Evolutionary conservation across 2,888 invertebrate genomes (phyloP).

Genomic region (Leptopilina myrica): DNA sequence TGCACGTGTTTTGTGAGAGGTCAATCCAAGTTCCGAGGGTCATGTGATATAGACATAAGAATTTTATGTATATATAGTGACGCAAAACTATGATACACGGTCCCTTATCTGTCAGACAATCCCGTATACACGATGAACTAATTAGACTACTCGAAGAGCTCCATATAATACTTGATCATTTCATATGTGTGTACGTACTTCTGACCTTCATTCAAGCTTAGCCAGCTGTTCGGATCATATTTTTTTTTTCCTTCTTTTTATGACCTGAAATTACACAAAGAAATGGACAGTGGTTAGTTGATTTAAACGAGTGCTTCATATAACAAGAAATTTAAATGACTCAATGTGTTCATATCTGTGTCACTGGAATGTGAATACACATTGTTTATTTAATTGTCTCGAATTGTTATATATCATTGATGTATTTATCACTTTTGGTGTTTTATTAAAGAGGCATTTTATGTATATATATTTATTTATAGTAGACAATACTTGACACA

Average conservation of each 20-base stretch:
- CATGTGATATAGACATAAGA: constrained; percentile 39
- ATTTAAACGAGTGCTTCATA: constrained; percentile 7
- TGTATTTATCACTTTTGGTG: neutral
- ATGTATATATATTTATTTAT: too few species aligned
- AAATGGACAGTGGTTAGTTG: constrained; percentile 36
- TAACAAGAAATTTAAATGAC: constrained; percentile 3
- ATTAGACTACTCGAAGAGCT: constrained; percentile 55
- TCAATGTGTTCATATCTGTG: constrained; percentile 16
- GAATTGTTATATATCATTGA: neutral
- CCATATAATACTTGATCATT: neutral
- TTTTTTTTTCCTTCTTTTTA: neutral
- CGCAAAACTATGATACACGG: constrained; percentile 43
- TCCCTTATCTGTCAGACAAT: constrained; percentile 38
- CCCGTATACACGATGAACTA: constrained; percentile 56
- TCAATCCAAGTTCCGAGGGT: constrained; percentile 56
- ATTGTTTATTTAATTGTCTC: constrained; percentile 2
- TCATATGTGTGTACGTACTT: constrained; percentile 3
- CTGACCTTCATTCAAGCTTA: constrained; percentile 54
- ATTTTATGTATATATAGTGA: constrained; percentile 11
- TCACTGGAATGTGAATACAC: neutral
- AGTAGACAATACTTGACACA: too few species aligned
- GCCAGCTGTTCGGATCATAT: constrained; percentile 53
- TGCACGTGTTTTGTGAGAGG: constrained; percentile 52
- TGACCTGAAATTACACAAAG: constrained; percentile 53
- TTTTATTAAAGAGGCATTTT: too few species aligned